A percentile compares a stretch with the other conserved stretches of the same genome.
These are phyloP conservation scores for Rhagologus leucostigma DNA, from an alignment of 2,113 vertebrate genomes.

Conservation along the genomic window DNA sequence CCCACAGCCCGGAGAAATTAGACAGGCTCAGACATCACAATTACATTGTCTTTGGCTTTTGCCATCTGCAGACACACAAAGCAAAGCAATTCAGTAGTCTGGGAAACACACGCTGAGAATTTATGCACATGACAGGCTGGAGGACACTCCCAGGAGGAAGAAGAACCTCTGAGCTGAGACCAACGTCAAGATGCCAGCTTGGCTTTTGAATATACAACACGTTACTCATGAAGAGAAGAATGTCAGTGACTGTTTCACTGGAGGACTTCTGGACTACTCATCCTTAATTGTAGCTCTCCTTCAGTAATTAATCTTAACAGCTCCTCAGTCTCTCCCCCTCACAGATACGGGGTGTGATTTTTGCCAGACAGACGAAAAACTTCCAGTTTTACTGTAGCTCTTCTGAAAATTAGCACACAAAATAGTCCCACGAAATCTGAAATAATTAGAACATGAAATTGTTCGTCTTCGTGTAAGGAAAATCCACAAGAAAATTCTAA, in stretches of 20 bases:
- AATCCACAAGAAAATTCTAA: neutral
- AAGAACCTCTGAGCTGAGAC: neutral
- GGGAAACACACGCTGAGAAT: neutral
- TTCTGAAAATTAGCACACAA: neutral
- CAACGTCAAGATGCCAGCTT: neutral
- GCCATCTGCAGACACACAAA: neutral
- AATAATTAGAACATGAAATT: neutral
- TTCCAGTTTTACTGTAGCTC: neutral
- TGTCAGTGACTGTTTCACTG: neutral
- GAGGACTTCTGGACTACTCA: constrained; percentile 41
- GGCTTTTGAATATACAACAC: neutral
- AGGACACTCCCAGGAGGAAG: neutral
- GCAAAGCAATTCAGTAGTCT: neutral
- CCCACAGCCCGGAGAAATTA: neutral
- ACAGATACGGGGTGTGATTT: neutral
- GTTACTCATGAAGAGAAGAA: constrained; percentile 18
- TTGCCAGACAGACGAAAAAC: neutral
- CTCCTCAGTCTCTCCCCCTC: neutral
- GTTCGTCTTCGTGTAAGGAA: neutral
- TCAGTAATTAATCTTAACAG: constrained; percentile 24
- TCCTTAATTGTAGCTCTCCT: constrained; percentile 37
- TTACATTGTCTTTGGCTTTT: neutral
- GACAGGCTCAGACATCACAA: neutral
- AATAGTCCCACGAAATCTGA: neutral
- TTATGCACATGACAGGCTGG: neutral